Conservation (phyloP, 1,140 invertebrate genomes). For the Mizuhopecten yessoensis region DNA sequence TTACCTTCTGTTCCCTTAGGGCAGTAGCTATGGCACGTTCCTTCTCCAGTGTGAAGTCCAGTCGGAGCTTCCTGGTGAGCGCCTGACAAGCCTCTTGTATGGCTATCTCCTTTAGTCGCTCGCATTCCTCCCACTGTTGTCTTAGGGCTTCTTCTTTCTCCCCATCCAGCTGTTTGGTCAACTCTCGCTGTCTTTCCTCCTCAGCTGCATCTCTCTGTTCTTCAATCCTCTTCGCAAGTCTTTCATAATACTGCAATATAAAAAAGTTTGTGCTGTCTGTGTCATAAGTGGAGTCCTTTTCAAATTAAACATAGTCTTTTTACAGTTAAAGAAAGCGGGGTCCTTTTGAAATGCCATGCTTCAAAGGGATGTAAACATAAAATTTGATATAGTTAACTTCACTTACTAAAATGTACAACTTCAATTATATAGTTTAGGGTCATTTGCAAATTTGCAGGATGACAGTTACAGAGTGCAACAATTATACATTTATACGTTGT, state of each 20-base stretch:
- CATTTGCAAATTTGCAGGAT: too few relatives aligned
- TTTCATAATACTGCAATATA: slow-evolving; percentile 76
- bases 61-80: slow-evolving; percentile 68
- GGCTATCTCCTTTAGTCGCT: slow-evolving; percentile 72
- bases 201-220: slow-evolving; percentile 79
- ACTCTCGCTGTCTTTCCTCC: slow-evolving; percentile 77
- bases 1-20: slow-evolving; percentile 75
- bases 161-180: slow-evolving; percentile 75
- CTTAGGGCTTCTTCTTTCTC: slow-evolving; percentile 79
- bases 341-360: too few relatives aligned
- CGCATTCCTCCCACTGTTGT: slow-evolving; percentile 76
- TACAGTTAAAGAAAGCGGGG: too few relatives aligned
- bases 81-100: slow-evolving; percentile 73
- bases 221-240: slow-evolving; percentile 74
- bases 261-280: too few relatives aligned
- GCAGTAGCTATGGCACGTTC: slow-evolving; percentile 76
- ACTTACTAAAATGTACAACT: too few relatives aligned
- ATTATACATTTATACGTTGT: too few relatives aligned
- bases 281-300: too few relatives aligned
- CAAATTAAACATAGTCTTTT: too few relatives aligned
- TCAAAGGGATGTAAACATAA: too few relatives aligned
- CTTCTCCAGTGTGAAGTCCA: slow-evolving; percentile 75
- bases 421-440: too few relatives aligned
- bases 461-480: too few relatives aligned
- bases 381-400: too few relatives aligned